Conservation (phyloP, 2,888 invertebrate genomes). For the Clitarchus hookeri region DNA sequence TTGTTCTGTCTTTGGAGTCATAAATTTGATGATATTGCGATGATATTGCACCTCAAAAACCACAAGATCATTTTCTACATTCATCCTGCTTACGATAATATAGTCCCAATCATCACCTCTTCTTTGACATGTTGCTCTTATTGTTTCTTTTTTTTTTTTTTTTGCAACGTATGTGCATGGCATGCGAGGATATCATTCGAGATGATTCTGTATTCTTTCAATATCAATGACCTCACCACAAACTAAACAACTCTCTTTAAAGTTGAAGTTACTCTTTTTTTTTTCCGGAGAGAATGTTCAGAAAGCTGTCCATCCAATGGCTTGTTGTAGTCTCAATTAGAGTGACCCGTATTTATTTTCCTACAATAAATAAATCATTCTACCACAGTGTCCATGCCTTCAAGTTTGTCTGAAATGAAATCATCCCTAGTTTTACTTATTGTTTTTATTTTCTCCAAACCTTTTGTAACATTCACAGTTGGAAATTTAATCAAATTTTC, state of each 20-base stretch:
- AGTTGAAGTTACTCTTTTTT: neutral
- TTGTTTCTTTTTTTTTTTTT: neutral
- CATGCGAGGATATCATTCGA: neutral
- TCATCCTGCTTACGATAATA: neutral
- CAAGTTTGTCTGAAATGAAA: too few relatives aligned
- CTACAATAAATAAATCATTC: too few relatives aligned
- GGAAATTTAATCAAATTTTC: too few relatives aligned
- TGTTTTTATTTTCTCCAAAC: too few relatives aligned
- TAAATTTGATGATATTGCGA: neutral
- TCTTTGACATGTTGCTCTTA: neutral
- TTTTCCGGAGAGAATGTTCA: neutral
- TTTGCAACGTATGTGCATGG: neutral
- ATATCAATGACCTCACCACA: neutral
- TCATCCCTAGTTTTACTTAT: too few relatives aligned
- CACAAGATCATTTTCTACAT: neutral
- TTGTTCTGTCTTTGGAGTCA: too few relatives aligned
- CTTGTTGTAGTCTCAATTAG: too few relatives aligned
- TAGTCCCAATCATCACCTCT: neutral
- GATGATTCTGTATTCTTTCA: neutral
- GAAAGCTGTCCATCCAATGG: neutral
- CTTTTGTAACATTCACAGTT: too few relatives aligned
- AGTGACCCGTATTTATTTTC: too few relatives aligned
- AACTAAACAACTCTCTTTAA: neutral
- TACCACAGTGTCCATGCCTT: too few relatives aligned
- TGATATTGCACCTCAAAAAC: neutral